phyloP scores from a whole-genome alignment of 2,797 vertebrate genomes.

The Saguinus oedipus region DNA sequence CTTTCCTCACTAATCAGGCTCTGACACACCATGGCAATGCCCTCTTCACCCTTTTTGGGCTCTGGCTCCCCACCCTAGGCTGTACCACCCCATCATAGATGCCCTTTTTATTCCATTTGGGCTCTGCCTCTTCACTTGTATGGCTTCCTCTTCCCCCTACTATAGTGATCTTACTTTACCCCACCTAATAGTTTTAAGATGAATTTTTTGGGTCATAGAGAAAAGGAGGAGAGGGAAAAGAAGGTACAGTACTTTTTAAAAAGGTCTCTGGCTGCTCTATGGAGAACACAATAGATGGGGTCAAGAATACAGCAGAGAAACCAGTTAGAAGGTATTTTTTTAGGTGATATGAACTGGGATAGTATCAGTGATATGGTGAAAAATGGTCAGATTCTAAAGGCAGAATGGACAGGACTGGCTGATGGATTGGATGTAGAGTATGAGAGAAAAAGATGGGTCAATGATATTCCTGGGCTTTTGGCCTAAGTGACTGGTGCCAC shows the following conservation, averaged over 20 bases:
- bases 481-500: not conserved
- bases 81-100: not conserved
- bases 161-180: not conserved
- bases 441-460: not conserved
- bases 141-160: not conserved
- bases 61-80: not conserved
- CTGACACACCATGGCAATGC: not conserved
- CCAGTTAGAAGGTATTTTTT: not conserved
- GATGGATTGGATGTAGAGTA: not conserved
- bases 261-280: not conserved
- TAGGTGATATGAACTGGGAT: not conserved
- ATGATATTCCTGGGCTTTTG: not conserved
- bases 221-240: not conserved
- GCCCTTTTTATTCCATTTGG: not conserved
- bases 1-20: not conserved
- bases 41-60: not conserved
- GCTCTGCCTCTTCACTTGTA: not conserved
- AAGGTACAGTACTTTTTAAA: not conserved
- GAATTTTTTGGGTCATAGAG: not conserved
- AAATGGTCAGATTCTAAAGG: not conserved
- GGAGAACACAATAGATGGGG: not conserved
- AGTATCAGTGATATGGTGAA: not conserved
- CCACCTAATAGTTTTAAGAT: not conserved
- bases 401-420: not conserved
- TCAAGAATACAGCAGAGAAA: not conserved